Evolutionary conservation across 2,888 invertebrate genomes (phyloP), one percentile per base, ranked within the genome.

Genomic region (Diarsia dahlii): DNA sequence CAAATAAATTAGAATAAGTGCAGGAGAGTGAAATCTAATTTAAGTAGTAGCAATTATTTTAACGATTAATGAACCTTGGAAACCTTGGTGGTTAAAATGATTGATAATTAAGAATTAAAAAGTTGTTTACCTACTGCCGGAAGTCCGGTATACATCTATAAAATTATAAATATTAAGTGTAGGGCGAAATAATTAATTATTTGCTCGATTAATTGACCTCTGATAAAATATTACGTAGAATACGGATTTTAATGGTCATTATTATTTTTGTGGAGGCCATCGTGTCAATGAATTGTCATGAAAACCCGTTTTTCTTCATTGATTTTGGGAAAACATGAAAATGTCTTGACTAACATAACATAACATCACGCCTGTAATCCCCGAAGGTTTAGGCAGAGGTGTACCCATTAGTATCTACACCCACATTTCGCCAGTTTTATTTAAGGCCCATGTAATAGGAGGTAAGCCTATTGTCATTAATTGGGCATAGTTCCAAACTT

Each of bases 151-250:
- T 62, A 68, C 12, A 67, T 54, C 39, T 39, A 60, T 79, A 45
- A 67, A 69, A 34, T 73, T 48, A 58, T 39, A 39, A 63, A 50
- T 56, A 18, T 18, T 54, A 65, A 28, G 1, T 45, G 48, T 48
- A 15, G 28, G 15, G 1, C 6, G 4, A 48, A 46, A 60, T 63
- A 46, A 66, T 50, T 60, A 69, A 56, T 60, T 54, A n/a, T 52
- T n/a, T 56, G 50, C 54, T 65, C 64, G 48, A 68, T 64, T 60
- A 78, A 71, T 68, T 71, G 54, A 54, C 64, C 78, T 71, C 23
- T 50, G 12, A 18, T n/a, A 34, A 65, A 64, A 54, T 18, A 52
- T 52, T 6, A 52, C 18, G 6, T 52, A 4, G 15, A 52, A 13
- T 48, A 13, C 15, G 48, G 15, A 48, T 48, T 48, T 48, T 48